Evolutionary conservation across 2,888 invertebrate genomes (phyloP).

Genomic region (Actias luna): DNA sequence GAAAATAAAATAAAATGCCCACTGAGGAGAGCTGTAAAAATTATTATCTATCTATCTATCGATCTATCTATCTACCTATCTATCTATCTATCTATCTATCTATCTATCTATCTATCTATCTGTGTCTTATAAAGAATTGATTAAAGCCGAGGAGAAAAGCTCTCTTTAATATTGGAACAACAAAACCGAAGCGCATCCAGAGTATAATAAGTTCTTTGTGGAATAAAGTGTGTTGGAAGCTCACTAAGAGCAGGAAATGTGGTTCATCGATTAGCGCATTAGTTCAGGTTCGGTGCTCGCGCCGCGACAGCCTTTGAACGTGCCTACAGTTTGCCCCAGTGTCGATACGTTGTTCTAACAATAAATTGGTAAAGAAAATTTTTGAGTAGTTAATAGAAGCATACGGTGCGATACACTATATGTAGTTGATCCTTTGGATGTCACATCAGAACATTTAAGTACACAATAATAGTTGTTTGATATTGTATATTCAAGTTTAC

Average conservation of each 20-base stretch:
- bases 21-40: too few species aligned
- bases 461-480: too few species aligned
- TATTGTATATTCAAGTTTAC: too few species aligned
- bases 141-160: not conserved
- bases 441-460: too few species aligned
- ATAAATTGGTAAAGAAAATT: conserved; percentile 6
- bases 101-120: too few species aligned
- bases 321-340: conserved; percentile 21
- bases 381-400: not conserved
- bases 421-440: not conserved
- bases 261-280: conserved; percentile 63
- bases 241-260: conserved; percentile 57
- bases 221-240: conserved; percentile 49
- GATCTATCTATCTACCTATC: too few species aligned
- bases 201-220: conserved; percentile 19
- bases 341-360: conserved; percentile 5
- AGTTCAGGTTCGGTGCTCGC: conserved; percentile 57
- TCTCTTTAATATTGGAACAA: not conserved
- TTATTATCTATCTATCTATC: too few species aligned
- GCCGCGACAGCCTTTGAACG: conserved; percentile 42
- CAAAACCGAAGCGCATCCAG: conserved; percentile 22
- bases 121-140: not conserved
- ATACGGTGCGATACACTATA: not conserved
- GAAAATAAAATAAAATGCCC: too few species aligned
- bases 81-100: too few species aligned